Evolutionary conservation across 2,888 invertebrate genomes (phyloP).

Genomic region (Antheraea yamamai): DNA sequence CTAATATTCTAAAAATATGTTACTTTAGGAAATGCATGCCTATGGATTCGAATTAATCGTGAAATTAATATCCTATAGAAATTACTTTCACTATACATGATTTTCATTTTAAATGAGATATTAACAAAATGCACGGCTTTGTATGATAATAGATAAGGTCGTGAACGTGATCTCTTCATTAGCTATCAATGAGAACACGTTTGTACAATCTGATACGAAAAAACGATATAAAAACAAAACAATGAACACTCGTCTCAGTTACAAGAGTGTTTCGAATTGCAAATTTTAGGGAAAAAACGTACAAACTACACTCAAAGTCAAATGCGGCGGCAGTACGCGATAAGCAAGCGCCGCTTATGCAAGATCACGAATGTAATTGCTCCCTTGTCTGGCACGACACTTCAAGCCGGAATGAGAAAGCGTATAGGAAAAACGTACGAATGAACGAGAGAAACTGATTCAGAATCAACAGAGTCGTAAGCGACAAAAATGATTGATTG

Average conservation of each 20-base stretch:
- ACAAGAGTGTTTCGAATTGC: conserved; percentile 75
- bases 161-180: conserved; percentile 29
- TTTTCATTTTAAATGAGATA: background rate
- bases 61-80: background rate
- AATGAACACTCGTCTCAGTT: conserved; percentile 58
- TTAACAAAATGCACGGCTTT: background rate
- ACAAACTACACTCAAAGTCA: conserved; percentile 77
- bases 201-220: conserved; percentile 35
- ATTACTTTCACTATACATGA: background rate
- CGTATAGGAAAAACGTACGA: conserved; percentile 40
- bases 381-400: conserved; percentile 82
- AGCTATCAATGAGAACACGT: background rate
- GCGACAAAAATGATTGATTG: conserved; percentile 83
- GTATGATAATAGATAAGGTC: conserved; percentile 19
- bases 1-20: background rate
- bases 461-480: conserved; percentile 73
- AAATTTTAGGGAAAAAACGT: conserved; percentile 77
- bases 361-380: conserved; percentile 84
- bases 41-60: background rate
- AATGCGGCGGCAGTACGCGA: conserved; percentile 79
- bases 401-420: conserved; percentile 74
- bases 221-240: conserved; percentile 44
- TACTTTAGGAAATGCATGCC: background rate
- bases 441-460: conserved; percentile 56
- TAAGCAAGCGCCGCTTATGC: conserved; percentile 83